Base-by-base conservation (phyloP, 2,888 invertebrate species). In the Lithophane ornitopus region DNA sequence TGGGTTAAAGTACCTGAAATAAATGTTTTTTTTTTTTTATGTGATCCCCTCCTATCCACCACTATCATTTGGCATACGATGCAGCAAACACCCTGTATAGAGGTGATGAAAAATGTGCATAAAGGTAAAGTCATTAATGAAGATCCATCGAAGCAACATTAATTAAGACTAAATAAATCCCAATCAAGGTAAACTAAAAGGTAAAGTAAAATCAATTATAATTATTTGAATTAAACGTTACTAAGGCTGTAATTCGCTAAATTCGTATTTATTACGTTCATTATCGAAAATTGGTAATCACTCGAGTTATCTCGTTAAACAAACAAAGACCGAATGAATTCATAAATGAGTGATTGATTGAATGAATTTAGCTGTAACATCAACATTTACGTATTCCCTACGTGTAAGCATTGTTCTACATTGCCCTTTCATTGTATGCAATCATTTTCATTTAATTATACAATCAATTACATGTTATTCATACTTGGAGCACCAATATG, bases 331-430 rank as follows among this genome's bases (percentile, higher is more conserved):
- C 63, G 26, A 63, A 80, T 65, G 26, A 26, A 65, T 76, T 65
- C 44, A 80, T 80, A 71, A 75, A 80, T 58, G n/a, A 74, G 19
- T 61, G 70, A 76, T 68, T 70, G 63, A 68, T 80, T 80, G 34
- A 70, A 80, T 78, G 56, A 72, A 76, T 76, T 68, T 34, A 59
- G 41, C 19, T 52, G 49, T 52, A 70, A 70, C 34, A 70, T 69
- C 39, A 76, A 69, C 26, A 81, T 70, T 77, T 22, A 70, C 26
- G n/a, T 12, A 49, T 56, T 80, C 26, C n/a, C 34, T 65, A 28
- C 44, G 28, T 70, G 68, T 69, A 34, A 52, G 49, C 52, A 46
- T 67, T 81, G 56, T 80, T 66, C 34, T 39, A 12, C 46, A 26
- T 44, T 44, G 44, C 28, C 19, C 26, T 65, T 71, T 65, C 16